These are phyloP conservation scores for Meteorus colon DNA, from an alignment of 2,888 invertebrate species.

Conservation along the genomic window DNA sequence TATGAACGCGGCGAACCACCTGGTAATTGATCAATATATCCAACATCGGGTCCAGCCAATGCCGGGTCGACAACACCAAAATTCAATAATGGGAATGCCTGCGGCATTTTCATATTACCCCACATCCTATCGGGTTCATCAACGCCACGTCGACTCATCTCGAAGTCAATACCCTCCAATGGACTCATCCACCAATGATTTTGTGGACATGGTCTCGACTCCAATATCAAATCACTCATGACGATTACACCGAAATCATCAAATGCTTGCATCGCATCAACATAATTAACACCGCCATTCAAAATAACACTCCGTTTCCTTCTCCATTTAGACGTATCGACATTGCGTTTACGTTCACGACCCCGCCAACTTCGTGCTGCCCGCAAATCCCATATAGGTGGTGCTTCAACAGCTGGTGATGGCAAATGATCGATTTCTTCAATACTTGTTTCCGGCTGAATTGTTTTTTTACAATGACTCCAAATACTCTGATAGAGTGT, in stretches of 20 bases:
- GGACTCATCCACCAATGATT: slow-evolving; percentile 56
- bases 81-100: slow-evolving; percentile 61
- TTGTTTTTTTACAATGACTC: slow-evolving; percentile 64
- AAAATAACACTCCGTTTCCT: slow-evolving; percentile 48
- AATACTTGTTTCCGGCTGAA: slow-evolving; percentile 52
- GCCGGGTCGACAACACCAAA: slow-evolving; percentile 48
- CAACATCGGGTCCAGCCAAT: slow-evolving; percentile 59
- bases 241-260: slow-evolving; percentile 75
- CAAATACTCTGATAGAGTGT: slow-evolving; percentile 62
- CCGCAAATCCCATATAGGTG: slow-evolving; percentile 53
- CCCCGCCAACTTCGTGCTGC: slow-evolving; percentile 43
- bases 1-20: slow-evolving; percentile 70
- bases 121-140: slow-evolving; percentile 63
- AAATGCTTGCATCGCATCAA: slow-evolving; percentile 72
- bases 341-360: slow-evolving; percentile 53
- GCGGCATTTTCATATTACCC: slow-evolving; percentile 63
- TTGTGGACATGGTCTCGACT: slow-evolving; percentile 75
- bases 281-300: slow-evolving; percentile 64
- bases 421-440: slow-evolving; percentile 68
- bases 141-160: slow-evolving; percentile 52
- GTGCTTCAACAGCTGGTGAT: slow-evolving; percentile 55
- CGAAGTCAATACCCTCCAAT: slow-evolving; percentile 50
- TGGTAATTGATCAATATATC: slow-evolving; percentile 62
- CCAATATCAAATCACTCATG: slow-evolving; percentile 75
- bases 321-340: slow-evolving; percentile 28